Evolutionary conservation across 1,140 invertebrate genomes (phyloP), one percentile per base, ranked within the genome.

Genomic region (Amphibalanus amphitrite): DNA sequence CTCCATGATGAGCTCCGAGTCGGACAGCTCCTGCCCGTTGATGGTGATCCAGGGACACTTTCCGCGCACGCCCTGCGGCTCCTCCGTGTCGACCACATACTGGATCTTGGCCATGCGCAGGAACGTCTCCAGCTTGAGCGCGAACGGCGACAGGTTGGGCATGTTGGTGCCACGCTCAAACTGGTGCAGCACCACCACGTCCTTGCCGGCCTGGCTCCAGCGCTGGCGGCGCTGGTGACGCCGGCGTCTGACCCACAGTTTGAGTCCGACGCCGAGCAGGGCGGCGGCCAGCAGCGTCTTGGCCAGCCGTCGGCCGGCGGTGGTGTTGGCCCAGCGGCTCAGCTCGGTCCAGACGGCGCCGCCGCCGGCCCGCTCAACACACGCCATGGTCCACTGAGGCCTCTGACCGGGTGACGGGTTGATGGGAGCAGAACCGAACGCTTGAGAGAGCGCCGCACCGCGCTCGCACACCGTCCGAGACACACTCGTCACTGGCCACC

Each of bases 31-130:
- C 70, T 77, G 71, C 0, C 81, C 82, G 70, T 82, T 81, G 33
- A 78, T 76, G 23, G 77, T 77, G 40, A 83, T 80, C 81, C 81
- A 83, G 0, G 82, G 82, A 0, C 72, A 74, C 33, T 6, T 67
- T 77, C 78, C 25, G 76, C 78, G 26, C 73, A 74, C n/a, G 0
- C 77, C 74, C 20, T 69, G 29, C 4, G 70, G 70, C 29, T 77
- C 73, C 8, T 73, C 71, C 40, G 69, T 59, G 59, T 77, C 76
- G 10, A 75, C 76, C 73, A 77, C 64, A 71, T 79, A 78, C 0
- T 70, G 71, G 67, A 79, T 76, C 20, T 75, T 74, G 4, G 76
- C 76, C 77, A 79, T 78, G 29, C 78, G 70, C 3, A 79, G 72
- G 69, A 76, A 79, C 13, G 78, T 78, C 71, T 78, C 75, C 29